Base-by-base conservation (phyloP, 2,113 vertebrate genomes). In the Lepus timidus region DNA sequence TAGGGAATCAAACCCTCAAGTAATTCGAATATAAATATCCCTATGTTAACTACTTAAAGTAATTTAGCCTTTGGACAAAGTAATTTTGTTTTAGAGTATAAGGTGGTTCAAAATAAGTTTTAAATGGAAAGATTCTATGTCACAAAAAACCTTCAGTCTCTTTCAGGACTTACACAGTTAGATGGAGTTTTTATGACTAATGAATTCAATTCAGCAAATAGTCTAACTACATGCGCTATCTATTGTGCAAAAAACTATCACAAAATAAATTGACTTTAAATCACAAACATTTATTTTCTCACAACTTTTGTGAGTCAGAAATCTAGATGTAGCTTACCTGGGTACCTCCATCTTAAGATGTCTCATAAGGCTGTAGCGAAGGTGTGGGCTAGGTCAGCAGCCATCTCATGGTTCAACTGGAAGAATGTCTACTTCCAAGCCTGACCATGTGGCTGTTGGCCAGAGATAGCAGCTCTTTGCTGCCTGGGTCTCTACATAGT, bases 331-430 rank as follows among this genome's bases (percentile, higher is more conserved):
- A 85, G 27, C 27, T n/a, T 64, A 16, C 6, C 5, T 39, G 79
- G 61, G 12, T 29, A 10, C 16, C 13, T 91, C 12, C 9, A 39
- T 20, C 61, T 55, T 55, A 39, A 3, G 1, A 19, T 55, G 52
- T 86, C 1, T 12, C 5, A 20, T 0, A 3, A 39, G 4, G 1
- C 70, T 62, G 9, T 4, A 22, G 0, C 31, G 29, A 31, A n/a
- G 20, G 12, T 67, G 4, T 6, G 61, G 44, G 29, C 14, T 23
- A 55, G 39, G 31, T 6, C 51, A 52, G 49, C 4, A 20, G 55
- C 58, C 76, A 68, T 9, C 22, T 76, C 33, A 29, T 51, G 49
- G 55, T 5, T 65, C 39, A 9, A 8, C 17, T 14, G 1, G n/a
- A 23, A n/a, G 9, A 91, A 11, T 9, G 44, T 74, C 33, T 36